Conservation (phyloP, 2,888 invertebrate species). For the Byasa hedistus region DNA sequence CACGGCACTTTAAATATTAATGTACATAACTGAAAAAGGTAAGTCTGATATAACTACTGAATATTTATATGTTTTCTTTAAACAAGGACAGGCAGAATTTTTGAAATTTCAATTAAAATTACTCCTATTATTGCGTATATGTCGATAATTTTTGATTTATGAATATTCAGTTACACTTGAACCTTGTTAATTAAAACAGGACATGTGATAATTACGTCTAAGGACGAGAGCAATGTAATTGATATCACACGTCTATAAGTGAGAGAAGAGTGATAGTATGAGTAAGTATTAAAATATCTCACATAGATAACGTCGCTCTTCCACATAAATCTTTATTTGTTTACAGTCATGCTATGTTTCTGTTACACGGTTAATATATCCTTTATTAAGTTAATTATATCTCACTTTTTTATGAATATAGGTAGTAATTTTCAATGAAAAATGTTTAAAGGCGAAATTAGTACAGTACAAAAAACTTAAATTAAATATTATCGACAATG, state of each 20-base stretch:
- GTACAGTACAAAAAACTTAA: not conserved
- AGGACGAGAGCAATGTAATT: constrained; percentile 21
- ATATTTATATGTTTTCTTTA: no score
- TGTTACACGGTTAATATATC: constrained; percentile 30
- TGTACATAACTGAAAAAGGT: constrained; percentile 8
- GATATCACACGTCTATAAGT: constrained; percentile 13
- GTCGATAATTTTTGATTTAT: not conserved
- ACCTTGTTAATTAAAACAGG: constrained; percentile 1
- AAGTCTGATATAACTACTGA: no score
- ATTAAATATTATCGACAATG: not conserved
- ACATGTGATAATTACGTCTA: not conserved
- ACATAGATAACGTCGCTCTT: constrained; percentile 57
- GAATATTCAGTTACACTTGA: not conserved
- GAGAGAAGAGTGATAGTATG: constrained; percentile 36
- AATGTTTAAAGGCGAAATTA: not conserved
- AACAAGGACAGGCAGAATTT: no score
- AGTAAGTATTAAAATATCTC: constrained; percentile 51
- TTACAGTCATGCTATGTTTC: constrained; percentile 34
- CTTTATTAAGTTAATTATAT: not conserved
- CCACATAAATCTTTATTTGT: constrained; percentile 56
- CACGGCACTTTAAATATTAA: no score
- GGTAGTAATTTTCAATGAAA: not conserved
- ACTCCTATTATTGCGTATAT: no score
- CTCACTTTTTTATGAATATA: no score
- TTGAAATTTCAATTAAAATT: no score